Evolutionary conservation across 2,888 invertebrate species (phyloP), one percentile per base, ranked within the genome.

Genomic region (Asteroscopus sphinx): DNA sequence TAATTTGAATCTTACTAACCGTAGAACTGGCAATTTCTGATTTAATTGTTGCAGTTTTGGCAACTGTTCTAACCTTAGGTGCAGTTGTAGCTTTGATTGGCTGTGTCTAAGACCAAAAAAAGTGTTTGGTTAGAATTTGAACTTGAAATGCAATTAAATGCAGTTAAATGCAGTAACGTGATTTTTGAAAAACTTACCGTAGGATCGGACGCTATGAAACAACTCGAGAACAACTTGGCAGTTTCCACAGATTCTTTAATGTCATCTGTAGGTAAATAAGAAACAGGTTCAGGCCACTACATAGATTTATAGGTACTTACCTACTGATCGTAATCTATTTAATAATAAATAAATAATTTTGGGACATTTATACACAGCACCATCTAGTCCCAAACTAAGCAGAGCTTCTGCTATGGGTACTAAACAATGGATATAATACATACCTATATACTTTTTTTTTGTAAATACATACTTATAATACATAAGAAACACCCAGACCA

Each of bases 191-290:
- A 33, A 52, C 69, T 71, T 67, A 79, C 78, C 44, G 66, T 28
- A 36, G 60, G 47, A 17, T 73, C 66, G 3, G 80, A 71, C 7
- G 73, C 48, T 35, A 80, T 71, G 11, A 79, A 73, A 53, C 80
- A 78, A 54, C 70, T 81, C 49, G 79, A 68, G 58, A 82, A 70
- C 46, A 79, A 45, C 13, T 77, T 74, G 0, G 80, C 73, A n/a
- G 79, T 64, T 39, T 78, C 79, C 32, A 69, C 53, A 32, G 78
- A 70, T 39, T 82, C 77, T 45, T 56, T 70, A 11, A 21, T 30
- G 15, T 69, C 72, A 54, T 46, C 67, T 76, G 41, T 4, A n/a
- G n/a, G n/a, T n/a, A 67, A 68, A 45, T 33, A 51, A 26, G 16
- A 17, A 35, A 42, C 1, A 11, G 3, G 0, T 6, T 32, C 0